A percentile compares a stretch with the other conserved stretches of the same genome.
Evolutionary conservation across 2,797 vertebrate species (phyloP).

Genomic region (Chiroxiphia lanceolata): DNA sequence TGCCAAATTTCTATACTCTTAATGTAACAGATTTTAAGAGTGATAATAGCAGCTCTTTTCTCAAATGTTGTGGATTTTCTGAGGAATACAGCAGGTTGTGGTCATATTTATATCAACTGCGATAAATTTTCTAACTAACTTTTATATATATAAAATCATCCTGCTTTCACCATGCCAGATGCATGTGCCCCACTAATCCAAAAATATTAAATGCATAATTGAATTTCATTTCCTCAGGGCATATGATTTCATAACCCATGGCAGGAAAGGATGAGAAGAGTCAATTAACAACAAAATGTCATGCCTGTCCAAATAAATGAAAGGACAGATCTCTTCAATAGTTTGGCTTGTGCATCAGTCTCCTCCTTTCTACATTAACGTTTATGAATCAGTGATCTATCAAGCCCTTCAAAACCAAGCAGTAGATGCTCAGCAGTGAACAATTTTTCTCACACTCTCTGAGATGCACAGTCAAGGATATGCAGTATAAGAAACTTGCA

Average conservation of each 20-base stretch:
- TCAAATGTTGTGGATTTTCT: neutral
- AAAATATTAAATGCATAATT: conserved; percentile 13
- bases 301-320: neutral
- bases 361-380: neutral
- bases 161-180: neutral
- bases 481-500: neutral
- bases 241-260: neutral
- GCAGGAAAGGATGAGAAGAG: neutral
- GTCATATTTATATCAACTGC: neutral
- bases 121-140: neutral
- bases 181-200: neutral
- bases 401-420: neutral
- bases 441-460: neutral
- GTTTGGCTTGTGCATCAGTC: neutral
- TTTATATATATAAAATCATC: neutral
- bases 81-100: neutral
- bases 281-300: neutral
- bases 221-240: conserved; percentile 3
- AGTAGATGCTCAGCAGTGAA: neutral
- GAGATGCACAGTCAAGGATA: neutral
- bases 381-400: neutral
- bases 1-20: neutral
- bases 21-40: neutral
- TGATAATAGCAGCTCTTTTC: neutral
- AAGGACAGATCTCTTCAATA: neutral